These are phyloP conservation scores for Scaeva pyrastri DNA, from an alignment of 2,888 invertebrate species.

Conservation along the genomic window DNA sequence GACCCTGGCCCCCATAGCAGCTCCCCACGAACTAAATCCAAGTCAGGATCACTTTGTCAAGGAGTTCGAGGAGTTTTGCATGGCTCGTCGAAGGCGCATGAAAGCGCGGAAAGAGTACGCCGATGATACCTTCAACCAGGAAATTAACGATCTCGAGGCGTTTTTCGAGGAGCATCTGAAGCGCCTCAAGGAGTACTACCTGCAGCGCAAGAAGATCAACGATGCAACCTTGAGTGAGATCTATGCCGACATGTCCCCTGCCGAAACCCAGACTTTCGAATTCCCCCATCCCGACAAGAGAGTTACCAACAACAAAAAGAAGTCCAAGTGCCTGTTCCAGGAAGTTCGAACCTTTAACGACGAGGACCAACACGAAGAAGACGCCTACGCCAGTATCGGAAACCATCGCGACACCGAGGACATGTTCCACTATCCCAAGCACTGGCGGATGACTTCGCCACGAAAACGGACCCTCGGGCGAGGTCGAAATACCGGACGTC, in stretches of 20 bases:
- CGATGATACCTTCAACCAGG: slow-evolving; percentile 76
- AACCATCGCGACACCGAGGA: slow-evolving; percentile 64
- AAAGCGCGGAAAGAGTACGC: slow-evolving; percentile 67
- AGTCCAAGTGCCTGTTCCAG: slow-evolving; percentile 76
- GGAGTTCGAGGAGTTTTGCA: slow-evolving; percentile 78
- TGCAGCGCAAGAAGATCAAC: slow-evolving; percentile 77
- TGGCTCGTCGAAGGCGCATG: slow-evolving; percentile 73
- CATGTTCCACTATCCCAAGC: slow-evolving; percentile 76
- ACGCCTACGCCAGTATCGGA: slow-evolving; percentile 63
- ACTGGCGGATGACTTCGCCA: slow-evolving; percentile 75
- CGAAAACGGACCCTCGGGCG: slow-evolving; percentile 39
- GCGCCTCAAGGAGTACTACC: slow-evolving; percentile 77
- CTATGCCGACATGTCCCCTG: slow-evolving; percentile 71
- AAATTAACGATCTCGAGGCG: slow-evolving; percentile 78
- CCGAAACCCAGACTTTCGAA: slow-evolving; percentile 48
- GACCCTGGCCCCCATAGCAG: slow-evolving; percentile 31
- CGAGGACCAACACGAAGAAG: slow-evolving; percentile 58
- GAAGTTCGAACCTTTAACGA: slow-evolving; percentile 77
- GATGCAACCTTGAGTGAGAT: slow-evolving; percentile 77
- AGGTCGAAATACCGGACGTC: slow-evolving; percentile 67
- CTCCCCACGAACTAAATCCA: slow-evolving; percentile 47
- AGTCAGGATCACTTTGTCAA: slow-evolving; percentile 76
- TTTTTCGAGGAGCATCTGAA: slow-evolving; percentile 78
- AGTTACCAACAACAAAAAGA: slow-evolving; percentile 72
- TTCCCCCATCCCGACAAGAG: slow-evolving; percentile 79